These are phyloP conservation scores for Chaetorhynchus papuensis DNA, from an alignment of 2,113 vertebrate species.

Conservation along the genomic window DNA sequence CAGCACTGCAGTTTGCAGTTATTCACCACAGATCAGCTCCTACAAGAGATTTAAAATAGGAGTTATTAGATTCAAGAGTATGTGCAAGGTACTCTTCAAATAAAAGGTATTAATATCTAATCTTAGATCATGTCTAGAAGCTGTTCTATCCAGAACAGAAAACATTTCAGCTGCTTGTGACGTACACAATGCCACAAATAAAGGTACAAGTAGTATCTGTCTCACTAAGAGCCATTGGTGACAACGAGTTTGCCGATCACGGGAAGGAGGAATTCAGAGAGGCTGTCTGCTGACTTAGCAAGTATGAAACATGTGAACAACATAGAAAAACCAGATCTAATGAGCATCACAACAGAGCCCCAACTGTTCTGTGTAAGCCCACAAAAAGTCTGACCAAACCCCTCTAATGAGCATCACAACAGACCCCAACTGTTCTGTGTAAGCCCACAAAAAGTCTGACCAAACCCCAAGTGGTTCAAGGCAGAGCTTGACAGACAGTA, in stretches of 20 bases:
- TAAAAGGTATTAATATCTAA: neutral
- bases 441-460: rapidly evolving
- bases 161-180: neutral
- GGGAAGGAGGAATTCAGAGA: neutral
- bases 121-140: neutral
- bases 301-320: rapidly evolving
- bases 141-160: neutral
- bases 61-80: neutral
- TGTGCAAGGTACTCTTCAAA: neutral
- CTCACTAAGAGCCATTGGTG: neutral
- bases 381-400: neutral
- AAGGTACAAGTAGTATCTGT: neutral
- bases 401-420: neutral
- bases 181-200: rapidly evolving
- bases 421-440: neutral
- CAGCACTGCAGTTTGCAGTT: neutral
- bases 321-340: neutral
- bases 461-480: rapidly evolving
- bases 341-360: neutral
- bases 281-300: neutral
- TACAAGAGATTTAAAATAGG: slow-evolving; percentile 10
- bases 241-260: rapidly evolving
- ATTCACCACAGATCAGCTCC: slow-evolving; percentile 7
- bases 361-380: neutral
- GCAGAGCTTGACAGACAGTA: rapidly evolving